phyloP scores from a whole-genome alignment of 2,113 vertebrate genomes.

The Nycticorax nycticorax region DNA sequence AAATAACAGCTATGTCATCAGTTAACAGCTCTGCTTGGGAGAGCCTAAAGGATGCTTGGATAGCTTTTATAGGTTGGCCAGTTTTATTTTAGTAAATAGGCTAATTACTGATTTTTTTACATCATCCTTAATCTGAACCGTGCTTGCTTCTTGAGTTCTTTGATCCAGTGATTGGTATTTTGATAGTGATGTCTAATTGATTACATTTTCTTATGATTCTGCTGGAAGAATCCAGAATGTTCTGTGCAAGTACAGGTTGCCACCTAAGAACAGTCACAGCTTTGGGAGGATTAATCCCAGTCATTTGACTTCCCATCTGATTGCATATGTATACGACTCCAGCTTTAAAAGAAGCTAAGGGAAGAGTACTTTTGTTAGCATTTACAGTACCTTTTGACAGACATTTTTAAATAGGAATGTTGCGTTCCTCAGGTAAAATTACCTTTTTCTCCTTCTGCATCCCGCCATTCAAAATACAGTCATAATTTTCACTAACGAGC shows the following conservation, averaged over 20 bases:
- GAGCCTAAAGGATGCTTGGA: too few relatives aligned
- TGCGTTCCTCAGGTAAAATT: neutral
- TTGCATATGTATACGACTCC: neutral
- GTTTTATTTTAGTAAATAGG: neutral
- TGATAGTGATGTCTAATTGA: neutral
- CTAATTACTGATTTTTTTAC: neutral
- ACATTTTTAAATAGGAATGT: neutral
- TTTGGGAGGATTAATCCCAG: neutral
- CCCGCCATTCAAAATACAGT: neutral
- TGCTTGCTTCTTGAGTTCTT: neutral
- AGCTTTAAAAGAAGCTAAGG: neutral
- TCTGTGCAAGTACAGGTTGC: neutral
- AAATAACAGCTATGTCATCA: fast-evolving
- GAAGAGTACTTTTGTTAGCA: neutral
- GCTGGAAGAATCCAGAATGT: neutral
- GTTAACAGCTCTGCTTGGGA: neutral
- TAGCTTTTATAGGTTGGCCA: too few relatives aligned
- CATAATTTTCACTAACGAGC: neutral
- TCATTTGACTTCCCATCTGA: neutral
- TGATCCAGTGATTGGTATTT: neutral
- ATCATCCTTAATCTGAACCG: neutral
- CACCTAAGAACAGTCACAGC: neutral
- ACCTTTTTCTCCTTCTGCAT: neutral
- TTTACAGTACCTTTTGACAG: neutral
- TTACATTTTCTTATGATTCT: neutral